Conservation (phyloP, 1,140 invertebrate species). For the Drosophila bipectinata region DNA sequence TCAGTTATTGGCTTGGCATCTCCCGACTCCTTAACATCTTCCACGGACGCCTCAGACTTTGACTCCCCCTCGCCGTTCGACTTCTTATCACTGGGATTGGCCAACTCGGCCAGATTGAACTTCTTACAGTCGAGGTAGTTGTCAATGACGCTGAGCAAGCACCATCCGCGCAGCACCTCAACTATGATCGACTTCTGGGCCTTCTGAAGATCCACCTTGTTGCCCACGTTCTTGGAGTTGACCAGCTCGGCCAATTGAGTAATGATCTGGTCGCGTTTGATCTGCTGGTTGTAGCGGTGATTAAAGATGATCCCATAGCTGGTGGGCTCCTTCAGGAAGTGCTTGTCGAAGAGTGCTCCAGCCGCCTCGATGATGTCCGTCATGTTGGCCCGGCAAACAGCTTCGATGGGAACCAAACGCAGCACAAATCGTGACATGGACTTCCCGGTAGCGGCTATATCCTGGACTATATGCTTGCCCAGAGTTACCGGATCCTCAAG, state of each 20-base stretch:
- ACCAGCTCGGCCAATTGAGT: conserved; percentile 89
- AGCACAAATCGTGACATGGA: conserved; percentile 90
- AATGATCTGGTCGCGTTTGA: conserved; percentile 89
- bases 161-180: conserved; percentile 89
- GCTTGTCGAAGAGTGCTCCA: conserved; percentile 88
- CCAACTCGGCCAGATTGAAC: conserved; percentile 87
- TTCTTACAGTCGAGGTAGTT: conserved; percentile 88
- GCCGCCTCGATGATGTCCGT: conserved; percentile 89
- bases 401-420: conserved; percentile 91
- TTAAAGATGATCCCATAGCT: conserved; percentile 93
- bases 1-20: neutral
- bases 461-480: conserved; percentile 89
- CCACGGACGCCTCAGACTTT: conserved; percentile 7
- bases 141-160: conserved; percentile 88
- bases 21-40: neutral
- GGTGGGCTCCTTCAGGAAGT: conserved; percentile 89
- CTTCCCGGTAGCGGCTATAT: conserved; percentile 88
- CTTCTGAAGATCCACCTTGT: conserved; percentile 91
- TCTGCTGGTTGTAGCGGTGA: conserved; percentile 90
- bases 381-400: conserved; percentile 91
- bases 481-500: conserved; percentile 90
- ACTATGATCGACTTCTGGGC: conserved; percentile 91
- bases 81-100: conserved; percentile 42
- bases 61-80: conserved; percentile 8
- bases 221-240: conserved; percentile 87